Evolutionary conservation across 2,797 vertebrate genomes (phyloP), one percentile per base, ranked within the genome.

Genomic region (Erethizon dorsatum): DNA sequence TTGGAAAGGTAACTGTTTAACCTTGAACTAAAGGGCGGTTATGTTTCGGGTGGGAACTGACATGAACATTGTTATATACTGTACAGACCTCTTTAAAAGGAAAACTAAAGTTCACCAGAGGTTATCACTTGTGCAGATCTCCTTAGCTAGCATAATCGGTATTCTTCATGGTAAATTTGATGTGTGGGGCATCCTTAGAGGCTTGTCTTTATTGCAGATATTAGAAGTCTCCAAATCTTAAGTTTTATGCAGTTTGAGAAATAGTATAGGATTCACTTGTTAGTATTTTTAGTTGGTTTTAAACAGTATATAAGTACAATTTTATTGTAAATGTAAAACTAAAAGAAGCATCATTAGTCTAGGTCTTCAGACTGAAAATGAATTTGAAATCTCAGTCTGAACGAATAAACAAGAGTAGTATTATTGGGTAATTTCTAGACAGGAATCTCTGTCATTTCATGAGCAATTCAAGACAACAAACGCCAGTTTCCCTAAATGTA

Each of bases 311-410:
- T 85, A 26, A 52, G 17, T 45, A 97, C 83, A 95, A 63, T 96
- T 97, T 82, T 14, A n/a, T 79, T 96, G 56, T 97, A 93, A 96
- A 97, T 95, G 0, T 63, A 93, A 97, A 90, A 18, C 57, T 94
- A 95, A 97, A 22, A 20, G 77, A 97, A 95, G 0, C 26, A 67
- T 94, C 95, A 63, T 95, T 96, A 84, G 41, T 92, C 31, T 97
- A 94, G 5, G 0, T 10, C 78, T 96, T 94, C 37, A 56, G 18
- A 94, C 28, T 65, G 47, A 65, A 95, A 95, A 84, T 96, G 65
- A 95, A 11, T 83, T 91, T 83, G 92, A 88, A 71, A 75, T 10
- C 26, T 37, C 10, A 94, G 78, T 24, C 77, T 69, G 86, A 96
- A 92, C 3, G 94, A 96, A 94, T 92, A 98, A 95, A 37, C 2